Base-by-base conservation (phyloP, 1,140 invertebrate genomes). In the Chionoecetes opilio region DNA sequence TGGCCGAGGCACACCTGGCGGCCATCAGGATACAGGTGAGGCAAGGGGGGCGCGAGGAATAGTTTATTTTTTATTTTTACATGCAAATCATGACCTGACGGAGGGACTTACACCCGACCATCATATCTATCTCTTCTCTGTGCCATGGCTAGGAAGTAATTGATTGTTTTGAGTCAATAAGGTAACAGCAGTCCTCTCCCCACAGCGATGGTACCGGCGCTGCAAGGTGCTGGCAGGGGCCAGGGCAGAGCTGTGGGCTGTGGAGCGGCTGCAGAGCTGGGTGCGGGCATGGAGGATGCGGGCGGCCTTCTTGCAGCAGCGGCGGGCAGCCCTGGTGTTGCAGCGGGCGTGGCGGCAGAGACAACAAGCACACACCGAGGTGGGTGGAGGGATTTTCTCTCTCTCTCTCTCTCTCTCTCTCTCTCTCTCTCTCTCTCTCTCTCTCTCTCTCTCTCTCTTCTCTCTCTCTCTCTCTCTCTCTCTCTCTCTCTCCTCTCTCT, bases 21-120 rank as follows among this genome's bases (percentile, higher is more conserved):
- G 89, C 93, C 14, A 94, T 85, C 17, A 35, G 3, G 6, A 91
- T 94, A n/a, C 93, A 94, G 41, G 93, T 94, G 85, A 94, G 63
- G 63, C 1, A 75, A 26, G 63, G 1, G 41, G 41, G 41, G 41
- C 5, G 46, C 9, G 41, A 38, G 31, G 41, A 26, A 17, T 14
- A 32, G n/a, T 3, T 32, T 87, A 2, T n/a, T 37, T 21, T 32
- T 17, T 21, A 87, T n/a, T n/a, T n/a, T n/a, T n/a, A n/a, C n/a
- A n/a, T n/a, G n/a, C n/a, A n/a, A n/a, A n/a, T n/a, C n/a, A n/a
- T n/a, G n/a, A n/a, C n/a, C n/a, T n/a, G n/a, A n/a, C n/a, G n/a
- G n/a, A n/a, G n/a, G n/a, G n/a, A n/a, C n/a, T n/a, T n/a, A 53
- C 46, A 53, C 46, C 46, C 9, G 8, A 53, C 46, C 9, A 53